Conservation (phyloP, 2,797 vertebrate genomes). For the Benthosema pterotum region DNA sequence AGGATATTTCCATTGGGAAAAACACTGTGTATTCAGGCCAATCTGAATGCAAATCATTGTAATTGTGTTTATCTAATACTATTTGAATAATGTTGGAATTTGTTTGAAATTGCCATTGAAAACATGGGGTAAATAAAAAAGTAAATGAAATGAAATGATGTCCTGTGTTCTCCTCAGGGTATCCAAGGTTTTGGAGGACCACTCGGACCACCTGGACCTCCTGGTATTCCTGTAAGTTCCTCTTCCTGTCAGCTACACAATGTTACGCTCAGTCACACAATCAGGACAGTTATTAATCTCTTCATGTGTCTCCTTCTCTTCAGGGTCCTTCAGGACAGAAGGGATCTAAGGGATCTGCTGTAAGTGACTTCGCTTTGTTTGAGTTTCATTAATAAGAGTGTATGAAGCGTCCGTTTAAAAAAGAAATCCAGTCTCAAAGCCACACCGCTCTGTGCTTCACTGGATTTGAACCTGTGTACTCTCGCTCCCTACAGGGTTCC, state of each 20-base stretch:
- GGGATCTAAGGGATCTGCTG: constrained; percentile 92
- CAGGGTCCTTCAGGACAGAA: constrained; percentile 95
- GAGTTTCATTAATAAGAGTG: neutral
- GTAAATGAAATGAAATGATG: too few relatives aligned
- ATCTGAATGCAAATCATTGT: neutral
- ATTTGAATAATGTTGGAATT: neutral
- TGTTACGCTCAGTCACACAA: neutral
- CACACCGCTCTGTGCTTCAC: too few relatives aligned
- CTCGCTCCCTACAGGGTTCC: constrained; percentile 81
- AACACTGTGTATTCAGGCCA: too few relatives aligned
- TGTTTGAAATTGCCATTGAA: too few relatives aligned
- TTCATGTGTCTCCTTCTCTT: constrained; percentile 14
- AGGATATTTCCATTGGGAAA: too few relatives aligned
- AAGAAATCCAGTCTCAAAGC: too few relatives aligned
- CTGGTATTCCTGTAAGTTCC: constrained; percentile 93
- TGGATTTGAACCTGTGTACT: neutral
- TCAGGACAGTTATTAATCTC: constrained; percentile 2
- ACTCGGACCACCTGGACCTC: constrained; percentile 93
- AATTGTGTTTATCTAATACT: neutral
- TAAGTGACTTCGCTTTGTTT: constrained; percentile 76
- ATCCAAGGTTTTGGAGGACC: constrained; percentile 85
- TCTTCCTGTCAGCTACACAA: neutral
- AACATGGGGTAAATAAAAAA: too few relatives aligned
- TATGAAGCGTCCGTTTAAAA: too few relatives aligned
- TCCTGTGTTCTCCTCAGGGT: constrained; percentile 78